These are phyloP conservation scores for Protodeltote pygarga DNA, from an alignment of 2,888 invertebrate species.

Conservation along the genomic window DNA sequence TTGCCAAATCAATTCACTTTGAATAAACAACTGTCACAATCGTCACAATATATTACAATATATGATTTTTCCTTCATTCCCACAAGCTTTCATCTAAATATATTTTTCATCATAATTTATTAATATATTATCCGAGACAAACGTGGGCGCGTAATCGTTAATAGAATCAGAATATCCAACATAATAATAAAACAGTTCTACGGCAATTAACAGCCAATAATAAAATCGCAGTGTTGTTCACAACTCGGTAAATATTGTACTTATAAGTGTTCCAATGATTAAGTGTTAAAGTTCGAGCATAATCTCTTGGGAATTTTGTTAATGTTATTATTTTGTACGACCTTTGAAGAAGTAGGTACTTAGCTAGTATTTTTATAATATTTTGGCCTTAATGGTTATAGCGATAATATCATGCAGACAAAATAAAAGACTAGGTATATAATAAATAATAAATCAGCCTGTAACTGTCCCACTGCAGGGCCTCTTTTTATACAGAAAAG, in stretches of 20 bases:
- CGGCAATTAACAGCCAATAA: conserved; percentile 25
- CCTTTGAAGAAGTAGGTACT: too few species aligned
- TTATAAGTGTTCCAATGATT: neutral
- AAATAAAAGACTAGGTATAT: neutral
- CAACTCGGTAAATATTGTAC: conserved; percentile 2
- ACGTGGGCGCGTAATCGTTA: conserved; percentile 12
- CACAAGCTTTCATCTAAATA: conserved; percentile 4
- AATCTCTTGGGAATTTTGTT: neutral
- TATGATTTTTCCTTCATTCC: neutral
- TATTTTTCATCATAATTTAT: conserved; percentile 8
- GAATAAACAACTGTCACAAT: conserved; percentile 14
- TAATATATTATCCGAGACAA: conserved; percentile 15
- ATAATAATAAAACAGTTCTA: conserved; percentile 22
- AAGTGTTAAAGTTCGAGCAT: neutral
- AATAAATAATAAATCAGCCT: too few species aligned
- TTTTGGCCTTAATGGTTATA: too few species aligned
- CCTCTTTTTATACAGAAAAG: too few species aligned
- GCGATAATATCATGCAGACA: neutral
- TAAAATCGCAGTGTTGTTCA: conserved; percentile 1
- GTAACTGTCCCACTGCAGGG: too few species aligned
- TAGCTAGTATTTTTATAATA: too few species aligned
- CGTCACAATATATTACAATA: too few species aligned
- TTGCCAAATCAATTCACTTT: conserved; percentile 14
- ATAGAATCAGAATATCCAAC: conserved; percentile 26
- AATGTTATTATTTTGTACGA: neutral